A percentile compares a stretch with the other conserved stretches of the same genome.
phyloP scores from a whole-genome alignment of 2,888 invertebrate species.

The Hypomecis atomaria region DNA sequence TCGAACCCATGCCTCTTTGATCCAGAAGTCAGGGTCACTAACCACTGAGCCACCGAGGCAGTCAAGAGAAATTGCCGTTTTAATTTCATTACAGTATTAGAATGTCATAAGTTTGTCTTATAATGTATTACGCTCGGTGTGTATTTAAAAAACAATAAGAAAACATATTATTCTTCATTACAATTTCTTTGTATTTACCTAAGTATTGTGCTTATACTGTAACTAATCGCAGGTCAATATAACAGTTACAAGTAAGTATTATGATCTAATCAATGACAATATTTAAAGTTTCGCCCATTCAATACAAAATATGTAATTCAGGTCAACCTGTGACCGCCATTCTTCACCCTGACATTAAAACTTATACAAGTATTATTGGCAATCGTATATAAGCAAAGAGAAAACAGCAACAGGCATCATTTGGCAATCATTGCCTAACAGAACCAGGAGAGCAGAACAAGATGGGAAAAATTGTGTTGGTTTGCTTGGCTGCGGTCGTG shows the following conservation, averaged over 20 bases:
- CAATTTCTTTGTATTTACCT: too few relatives aligned
- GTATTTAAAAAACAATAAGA: too few relatives aligned
- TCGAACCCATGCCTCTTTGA: too few relatives aligned
- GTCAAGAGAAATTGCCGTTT: too few relatives aligned
- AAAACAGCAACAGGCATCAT: conserved; percentile 77
- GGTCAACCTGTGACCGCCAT: conserved; percentile 75
- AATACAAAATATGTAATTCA: conserved; percentile 59
- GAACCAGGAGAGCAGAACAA: conserved; percentile 61
- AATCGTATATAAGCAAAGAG: conserved; percentile 80
- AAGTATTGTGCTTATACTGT: too few relatives aligned
- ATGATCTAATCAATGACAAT: too few relatives aligned
- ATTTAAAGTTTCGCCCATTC: neutral
- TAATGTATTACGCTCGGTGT: too few relatives aligned
- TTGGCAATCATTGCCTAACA: conserved; percentile 76
- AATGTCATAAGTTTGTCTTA: neutral
- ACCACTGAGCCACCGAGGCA: too few relatives aligned
- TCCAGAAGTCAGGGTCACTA: too few relatives aligned
- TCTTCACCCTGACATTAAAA: conserved; percentile 80
- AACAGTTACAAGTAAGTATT: too few relatives aligned
- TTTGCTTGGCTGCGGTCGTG: conserved; percentile 74
- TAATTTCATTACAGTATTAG: neutral
- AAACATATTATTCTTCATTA: too few relatives aligned
- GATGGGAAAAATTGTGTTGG: conserved; percentile 65
- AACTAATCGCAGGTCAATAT: too few relatives aligned
- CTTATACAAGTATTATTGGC: conserved; percentile 65